phyloP scores from a whole-genome alignment of 2,113 vertebrate genomes.

The Vanacampus margaritifer region DNA sequence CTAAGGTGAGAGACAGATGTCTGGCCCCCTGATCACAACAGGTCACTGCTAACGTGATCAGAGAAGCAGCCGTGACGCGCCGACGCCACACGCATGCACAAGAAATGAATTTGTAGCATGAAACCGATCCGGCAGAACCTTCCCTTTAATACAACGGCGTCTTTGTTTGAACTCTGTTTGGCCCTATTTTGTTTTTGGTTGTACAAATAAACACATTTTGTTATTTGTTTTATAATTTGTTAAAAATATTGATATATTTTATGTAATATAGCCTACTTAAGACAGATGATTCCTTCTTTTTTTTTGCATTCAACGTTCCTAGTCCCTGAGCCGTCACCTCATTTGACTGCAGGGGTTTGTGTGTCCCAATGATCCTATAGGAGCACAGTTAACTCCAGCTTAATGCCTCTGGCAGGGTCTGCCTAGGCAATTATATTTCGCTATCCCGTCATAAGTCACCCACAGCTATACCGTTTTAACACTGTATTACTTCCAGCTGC shows the following conservation, averaged over 20 bases:
- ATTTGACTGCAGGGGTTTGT: background rate
- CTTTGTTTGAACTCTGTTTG: background rate
- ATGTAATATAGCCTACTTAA: background rate
- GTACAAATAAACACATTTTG: background rate
- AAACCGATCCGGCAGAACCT: background rate
- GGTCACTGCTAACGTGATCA: constrained; percentile 9
- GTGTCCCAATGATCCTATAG: background rate
- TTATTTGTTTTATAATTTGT: no score
- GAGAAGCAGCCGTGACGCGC: background rate
- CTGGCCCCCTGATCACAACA: background rate
- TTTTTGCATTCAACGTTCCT: background rate
- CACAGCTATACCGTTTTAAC: no score
- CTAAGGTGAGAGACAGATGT: constrained; percentile 30
- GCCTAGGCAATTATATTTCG: background rate
- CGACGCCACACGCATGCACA: background rate
- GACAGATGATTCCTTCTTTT: background rate
- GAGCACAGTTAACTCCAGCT: background rate
- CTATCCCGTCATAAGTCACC: no score
- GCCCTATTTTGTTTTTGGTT: background rate
- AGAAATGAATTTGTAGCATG: background rate
- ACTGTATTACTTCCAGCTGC: no score
- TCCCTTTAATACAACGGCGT: background rate
- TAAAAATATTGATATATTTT: no score
- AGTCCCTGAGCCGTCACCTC: background rate
- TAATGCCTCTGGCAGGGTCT: background rate